Evolutionary conservation across 1,140 invertebrate genomes (phyloP), one percentile per base, ranked within the genome.

Genomic region (Colletes gigas): DNA sequence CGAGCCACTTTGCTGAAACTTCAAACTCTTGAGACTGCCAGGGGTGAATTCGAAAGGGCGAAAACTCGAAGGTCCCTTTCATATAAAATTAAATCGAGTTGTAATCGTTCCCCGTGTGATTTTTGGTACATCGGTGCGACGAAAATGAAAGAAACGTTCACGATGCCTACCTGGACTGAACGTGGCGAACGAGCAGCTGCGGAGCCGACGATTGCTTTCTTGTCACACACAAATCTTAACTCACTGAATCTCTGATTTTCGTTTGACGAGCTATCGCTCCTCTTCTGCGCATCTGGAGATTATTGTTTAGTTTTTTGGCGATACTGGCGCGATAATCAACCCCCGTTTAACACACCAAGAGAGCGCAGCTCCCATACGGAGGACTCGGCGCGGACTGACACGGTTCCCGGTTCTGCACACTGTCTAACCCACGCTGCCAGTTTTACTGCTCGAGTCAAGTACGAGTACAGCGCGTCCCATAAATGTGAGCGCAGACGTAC

Each of bases 321-420:
- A 59, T 1, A 7, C 47, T 41, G 52, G 15, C n/a, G 12, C 7
- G n/a, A 9, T 3, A 54, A 59, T 54, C 78, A 60, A 79, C 71
- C 78, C 78, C 63, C 62, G 41, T n/a, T n/a, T 65, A 65, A 86
- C 44, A 62, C 82, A 84, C 83, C 80, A 88, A 86, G 81, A 86
- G 81, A 88, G 76, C 84, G 72, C 83, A 86, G 71, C 86, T 87
- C 76, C 72, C 76, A 73, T 81, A 79, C 70, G 66, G 84, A 86
- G 63, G 59, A 84, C 82, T 86, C 82, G 59, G 50, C 82, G 86
- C 67, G 66, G 65, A 88, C 86, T 88, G 87, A 80, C 78, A 62
- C 71, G 63, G 62, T 70, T 57, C 73, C 66, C 80, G 85, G 76
- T 80, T 74, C 72, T 83, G 60, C 62, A 66, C 39, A 52, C 68